Percentiles rank a stretch among this genome's conserved stretches.
Conservation (phyloP, 2,797 vertebrate species). For the Poeciliopsis turneri region DNA sequence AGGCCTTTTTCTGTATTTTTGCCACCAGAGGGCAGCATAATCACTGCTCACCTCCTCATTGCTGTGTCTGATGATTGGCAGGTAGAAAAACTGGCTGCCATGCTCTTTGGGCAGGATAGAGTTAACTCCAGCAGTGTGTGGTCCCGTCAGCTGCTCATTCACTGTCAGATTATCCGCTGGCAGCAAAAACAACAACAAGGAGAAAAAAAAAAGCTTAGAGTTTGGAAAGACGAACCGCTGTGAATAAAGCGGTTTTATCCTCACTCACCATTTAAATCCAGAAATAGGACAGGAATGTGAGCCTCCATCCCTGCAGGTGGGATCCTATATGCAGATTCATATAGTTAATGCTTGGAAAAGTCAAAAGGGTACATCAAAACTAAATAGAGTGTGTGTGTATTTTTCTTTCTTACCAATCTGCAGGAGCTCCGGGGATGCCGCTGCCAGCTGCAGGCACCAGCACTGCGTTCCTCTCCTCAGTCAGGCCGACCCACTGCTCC, state of each 20-base stretch:
- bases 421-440: conserved; percentile 94
- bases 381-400: not conserved
- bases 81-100: conserved; percentile 96
- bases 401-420: conserved; percentile 84
- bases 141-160: conserved; percentile 91
- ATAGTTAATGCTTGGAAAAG: conserved; percentile 5
- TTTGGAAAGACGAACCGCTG: conserved; percentile 10
- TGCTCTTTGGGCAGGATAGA: conserved; percentile 98
- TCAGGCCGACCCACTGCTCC: conserved; percentile 97
- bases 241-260: conserved; percentile 7
- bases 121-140: conserved; percentile 92
- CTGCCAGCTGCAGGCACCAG: conserved; percentile 94
- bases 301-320: conserved; percentile 95
- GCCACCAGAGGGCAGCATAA: conserved; percentile 57
- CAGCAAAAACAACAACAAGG: conserved; percentile 15
- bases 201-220: not conserved
- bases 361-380: not conserved
- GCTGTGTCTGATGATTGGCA: conserved; percentile 95
- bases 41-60: conserved; percentile 88
- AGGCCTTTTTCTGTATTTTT: not conserved
- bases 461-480: conserved; percentile 95
- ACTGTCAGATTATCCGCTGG: conserved; percentile 94
- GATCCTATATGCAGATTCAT: conserved; percentile 77
- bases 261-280: conserved; percentile 93
- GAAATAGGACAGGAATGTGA: conserved; percentile 94